phyloP scores from a whole-genome alignment of 2,113 vertebrate genomes.

The Nansenia antarctica region DNA sequence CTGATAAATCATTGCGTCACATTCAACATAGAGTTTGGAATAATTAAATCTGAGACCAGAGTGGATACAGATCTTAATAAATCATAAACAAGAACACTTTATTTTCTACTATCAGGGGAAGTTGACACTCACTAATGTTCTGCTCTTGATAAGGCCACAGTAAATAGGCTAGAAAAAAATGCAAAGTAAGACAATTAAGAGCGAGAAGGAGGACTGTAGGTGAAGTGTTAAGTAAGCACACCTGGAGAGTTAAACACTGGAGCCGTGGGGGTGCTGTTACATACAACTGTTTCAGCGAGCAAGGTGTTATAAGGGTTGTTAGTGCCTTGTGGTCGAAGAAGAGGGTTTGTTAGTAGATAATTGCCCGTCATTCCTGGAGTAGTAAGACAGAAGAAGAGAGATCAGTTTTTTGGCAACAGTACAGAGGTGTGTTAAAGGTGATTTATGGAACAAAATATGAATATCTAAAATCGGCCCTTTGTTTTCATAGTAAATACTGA shows the following conservation, averaged over 20 bases:
- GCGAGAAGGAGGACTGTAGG: slow-evolving; percentile 31
- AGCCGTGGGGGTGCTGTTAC: slow-evolving; percentile 98
- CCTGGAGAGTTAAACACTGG: slow-evolving; percentile 99
- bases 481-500: neutral
- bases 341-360: slow-evolving; percentile 99
- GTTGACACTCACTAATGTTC: slow-evolving; percentile 52
- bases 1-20: slow-evolving; percentile 54
- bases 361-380: slow-evolving; percentile 99
- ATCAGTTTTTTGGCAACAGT: slow-evolving; percentile 72
- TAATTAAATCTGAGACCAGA: slow-evolving; percentile 50
- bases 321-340: slow-evolving; percentile 99
- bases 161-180: slow-evolving; percentile 27
- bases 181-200: slow-evolving; percentile 8
- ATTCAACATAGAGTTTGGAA: slow-evolving; percentile 25
- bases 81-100: slow-evolving; percentile 32
- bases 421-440: slow-evolving; percentile 14
- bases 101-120: slow-evolving; percentile 39
- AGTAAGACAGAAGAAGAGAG: slow-evolving; percentile 85
- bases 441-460: slow-evolving; percentile 15
- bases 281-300: slow-evolving; percentile 99
- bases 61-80: slow-evolving; percentile 26
- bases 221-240: slow-evolving; percentile 87
- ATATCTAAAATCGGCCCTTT: neutral
- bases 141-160: slow-evolving; percentile 43
- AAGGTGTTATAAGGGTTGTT: slow-evolving; percentile 99